Base-by-base conservation (phyloP, 2,888 invertebrate species). In the Troides aeacus region DNA sequence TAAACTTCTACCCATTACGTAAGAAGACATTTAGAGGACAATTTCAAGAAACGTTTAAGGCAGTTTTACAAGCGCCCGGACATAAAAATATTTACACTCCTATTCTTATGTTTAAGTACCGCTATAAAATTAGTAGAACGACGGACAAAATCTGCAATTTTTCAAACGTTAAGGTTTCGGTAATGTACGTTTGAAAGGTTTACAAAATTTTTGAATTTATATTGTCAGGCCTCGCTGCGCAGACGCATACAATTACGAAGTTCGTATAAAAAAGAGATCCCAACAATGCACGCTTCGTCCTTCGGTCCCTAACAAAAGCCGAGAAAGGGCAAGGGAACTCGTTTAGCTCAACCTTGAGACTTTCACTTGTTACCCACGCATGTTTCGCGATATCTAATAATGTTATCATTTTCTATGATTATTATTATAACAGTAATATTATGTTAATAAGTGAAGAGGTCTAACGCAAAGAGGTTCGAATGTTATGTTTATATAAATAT, bases 301-400 rank as follows among this genome's bases (percentile, higher is more conserved):
- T 92, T 91, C 90, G 81, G 81, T 82, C 85, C 88, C 88, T 82
- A 89, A 91, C 89, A 91, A 91, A 91, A 92, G 89, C 88, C 83
- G 87, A 90, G 91, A 90, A 92, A 91, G 91, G 91, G 91, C 92
- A 91, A 85, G 86, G 86, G 86, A 92, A 92, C 92, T 88, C 85
- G 92, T 92, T 92, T 88, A 77, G 78, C 74, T 79, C 84, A 90
- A 87, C 89, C 88, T 92, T 86, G 89, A 82, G 83, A 91, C 92
- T 92, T 92, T 92, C 92, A 92, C 92, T 92, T 84, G 80, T 87
- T 90, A 87, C 87, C 89, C 89, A 89, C 86, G 84, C 82, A 79
- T 80, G 81, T 86, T 86, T 86, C 80, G 80, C 80, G 81, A 79
- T 76, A 76, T 73, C 73, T 74, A 74, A 69, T 66, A 71, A 57